Conservation (phyloP, 1,140 invertebrate genomes). For the Zaprionus inermis region DNA sequence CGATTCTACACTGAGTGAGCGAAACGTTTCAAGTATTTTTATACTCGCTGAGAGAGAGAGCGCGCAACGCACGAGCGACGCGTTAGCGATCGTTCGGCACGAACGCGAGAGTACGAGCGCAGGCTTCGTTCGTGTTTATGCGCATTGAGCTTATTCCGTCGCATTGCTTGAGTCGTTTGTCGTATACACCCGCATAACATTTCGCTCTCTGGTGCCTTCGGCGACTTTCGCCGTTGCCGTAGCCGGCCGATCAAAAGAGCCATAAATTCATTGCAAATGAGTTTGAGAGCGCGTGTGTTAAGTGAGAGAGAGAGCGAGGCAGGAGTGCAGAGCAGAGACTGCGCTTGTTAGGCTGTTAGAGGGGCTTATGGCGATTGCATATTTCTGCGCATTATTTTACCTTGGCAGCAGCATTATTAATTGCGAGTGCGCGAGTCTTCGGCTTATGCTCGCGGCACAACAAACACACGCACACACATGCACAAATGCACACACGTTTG, state of each 20-base stretch:
- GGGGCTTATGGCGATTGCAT: slow-evolving; percentile 48
- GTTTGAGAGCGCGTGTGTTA: slow-evolving; percentile 11
- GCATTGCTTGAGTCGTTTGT: slow-evolving; percentile 1
- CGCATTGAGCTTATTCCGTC: slow-evolving; percentile 14
- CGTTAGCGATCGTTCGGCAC: slow-evolving; percentile 36
- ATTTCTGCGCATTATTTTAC: slow-evolving; percentile 69
- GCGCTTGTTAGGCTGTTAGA: slow-evolving; percentile 1
- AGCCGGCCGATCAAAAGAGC: slow-evolving; percentile 67
- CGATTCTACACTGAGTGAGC: slow-evolving; percentile 62
- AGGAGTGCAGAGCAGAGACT: background rate
- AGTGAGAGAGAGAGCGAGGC: background rate
- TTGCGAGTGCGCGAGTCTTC: slow-evolving; percentile 54
- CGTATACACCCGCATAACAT: background rate
- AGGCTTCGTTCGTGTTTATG: background rate
- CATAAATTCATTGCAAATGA: slow-evolving; percentile 64
- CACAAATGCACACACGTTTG: slow-evolving; percentile 21
- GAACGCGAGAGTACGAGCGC: slow-evolving; percentile 11
- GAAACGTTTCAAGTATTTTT: slow-evolving; percentile 50
- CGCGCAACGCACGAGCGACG: slow-evolving; percentile 1
- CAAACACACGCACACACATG: slow-evolving; percentile 31
- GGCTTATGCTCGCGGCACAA: slow-evolving; percentile 56
- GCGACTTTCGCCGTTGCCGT: slow-evolving; percentile 29
- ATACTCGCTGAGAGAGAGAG: slow-evolving; percentile 12
- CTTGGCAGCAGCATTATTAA: slow-evolving; percentile 76
- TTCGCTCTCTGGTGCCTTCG: background rate